Conservation (phyloP, 1,140 invertebrate genomes). For the Plodia interpunctella region DNA sequence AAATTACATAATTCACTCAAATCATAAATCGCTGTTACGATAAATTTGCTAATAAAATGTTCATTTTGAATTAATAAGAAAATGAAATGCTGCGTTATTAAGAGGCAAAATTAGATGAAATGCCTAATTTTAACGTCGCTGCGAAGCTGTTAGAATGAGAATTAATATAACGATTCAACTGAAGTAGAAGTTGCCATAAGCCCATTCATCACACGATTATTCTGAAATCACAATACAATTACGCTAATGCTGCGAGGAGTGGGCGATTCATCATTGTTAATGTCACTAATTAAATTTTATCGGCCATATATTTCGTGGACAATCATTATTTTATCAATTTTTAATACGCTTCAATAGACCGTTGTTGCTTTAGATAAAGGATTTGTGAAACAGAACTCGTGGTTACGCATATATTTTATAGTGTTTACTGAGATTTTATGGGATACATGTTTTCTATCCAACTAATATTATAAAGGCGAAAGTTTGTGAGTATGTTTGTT, state of each 20-base stretch:
- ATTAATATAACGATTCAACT: constrained; percentile 38
- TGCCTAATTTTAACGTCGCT: constrained; percentile 21
- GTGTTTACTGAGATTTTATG: no score
- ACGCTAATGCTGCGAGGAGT: constrained; percentile 42
- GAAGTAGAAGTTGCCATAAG: constrained; percentile 34
- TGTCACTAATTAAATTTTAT: constrained; percentile 63
- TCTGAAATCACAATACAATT: constrained; percentile 60
- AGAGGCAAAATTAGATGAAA: constrained; percentile 29
- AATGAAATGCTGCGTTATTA: constrained; percentile 17
- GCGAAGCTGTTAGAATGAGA: constrained; percentile 25
- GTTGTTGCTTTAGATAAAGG: not conserved
- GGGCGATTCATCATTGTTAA: constrained; percentile 50
- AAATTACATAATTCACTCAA: no score
- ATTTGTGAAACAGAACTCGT: not conserved
- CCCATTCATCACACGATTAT: constrained; percentile 56
- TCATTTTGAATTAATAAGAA: constrained; percentile 7
- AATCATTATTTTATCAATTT: constrained; percentile 21
- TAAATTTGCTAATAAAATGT: no score
- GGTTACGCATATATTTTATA: not conserved
- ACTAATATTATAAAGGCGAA: no score
- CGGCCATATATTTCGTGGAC: constrained; percentile 35
- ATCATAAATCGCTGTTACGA: no score
- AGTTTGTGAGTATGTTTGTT: no score
- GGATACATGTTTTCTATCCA: no score
- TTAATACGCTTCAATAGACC: constrained; percentile 9